Base-by-base conservation (phyloP, 23 tunicate species). In the Botrylloides violaceus region DNA sequence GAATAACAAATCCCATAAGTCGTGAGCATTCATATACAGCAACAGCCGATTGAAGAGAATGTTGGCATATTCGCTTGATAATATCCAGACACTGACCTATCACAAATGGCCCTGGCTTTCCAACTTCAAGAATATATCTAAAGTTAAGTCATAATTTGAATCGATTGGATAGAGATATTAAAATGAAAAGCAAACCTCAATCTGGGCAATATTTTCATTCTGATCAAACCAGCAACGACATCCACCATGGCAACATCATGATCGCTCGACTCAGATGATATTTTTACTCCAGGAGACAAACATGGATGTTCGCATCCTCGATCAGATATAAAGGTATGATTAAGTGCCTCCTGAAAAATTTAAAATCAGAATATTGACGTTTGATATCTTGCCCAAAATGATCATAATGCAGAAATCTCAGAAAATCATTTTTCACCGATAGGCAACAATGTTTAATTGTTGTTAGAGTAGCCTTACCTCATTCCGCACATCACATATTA, bases 121-220 rank as follows among this genome's bases (percentile, higher is more conserved):
- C 73, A 1, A 84, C 83, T 79, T 84, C 92, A 15, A 84, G 32
- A 55, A 84, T 65, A 39, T 84, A 83, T 32, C 88, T 82, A 66
- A 64, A 56, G 50, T 20, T 12, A 49, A 35, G n/a, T 58, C n/a
- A n/a, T n/a, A n/a, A n/a, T n/a, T n/a, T n/a, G n/a, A n/a, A n/a
- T n/a, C n/a, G n/a, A n/a, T n/a, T n/a, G n/a, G n/a, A n/a, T n/a
- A 4, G 3, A 31, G 49, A 65, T 20, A 27, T 26, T 27, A n/a
- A 5, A 5, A 72, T 43, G 12, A 43, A 43, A 43, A 9, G 15
- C 9, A n/a, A 62, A 83, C 83, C 92, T 72, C 33, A 84, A 71
- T 78, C 92, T 26, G 50, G 30, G 59, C 18, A 84, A 29, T 32
- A 78, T 30, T 65, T 78, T 65, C 83, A 72, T 84, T 63, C 59